Base-by-base conservation (phyloP, 2,113 vertebrate species). In the Lophotis ruficrista region DNA sequence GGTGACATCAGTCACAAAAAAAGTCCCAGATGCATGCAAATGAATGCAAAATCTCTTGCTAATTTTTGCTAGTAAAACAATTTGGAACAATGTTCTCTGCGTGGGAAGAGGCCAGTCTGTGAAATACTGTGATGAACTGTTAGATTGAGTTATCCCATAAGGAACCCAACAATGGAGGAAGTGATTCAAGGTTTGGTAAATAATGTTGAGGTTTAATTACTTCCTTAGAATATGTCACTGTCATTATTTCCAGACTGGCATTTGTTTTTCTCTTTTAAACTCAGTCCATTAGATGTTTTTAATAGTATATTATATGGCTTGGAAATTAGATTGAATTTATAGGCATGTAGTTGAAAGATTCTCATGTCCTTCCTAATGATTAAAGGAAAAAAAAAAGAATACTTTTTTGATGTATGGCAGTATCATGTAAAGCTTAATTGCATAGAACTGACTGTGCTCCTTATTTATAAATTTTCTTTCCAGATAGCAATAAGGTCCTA, bases 61-160 rank as follows among this genome's bases (percentile, higher is more conserved):
- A 69, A 71, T 48, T 92, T 93, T 83, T 81, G 25, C n/a, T 70
- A 38, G 45, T 76, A 75, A 95, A 94, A 23, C 31, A 27, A 45
- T 75, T 83, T 92, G 58, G 64, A 92, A 14, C 22, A 53, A 21
- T 22, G 17, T 61, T 86, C 28, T 83, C 47, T 90, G 86, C 3
- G 35, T 93, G 86, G 58, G 90, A 92, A 83, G 94, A 89, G 77
- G 41, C 58, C 86, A 89, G 54, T 57, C 86, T 83, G 79, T 86
- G 91, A 80, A 88, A 70, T 38, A 47, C 72, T 57, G 50, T 25
- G 41, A 81, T 70, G 33, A 88, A 61, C 45, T 54, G 9, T n/a
- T 78, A 68, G 53, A 61, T 15, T 51, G 37, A 83, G 20, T 62
- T 94, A 47, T 48, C 65, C 66, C 50, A 33, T 85, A 58, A 81